A percentile compares a stretch with the other conserved stretches of the same genome.
These are phyloP conservation scores for Chymomyza procnemis DNA, from an alignment of 2,888 invertebrate genomes.

Conservation along the genomic window DNA sequence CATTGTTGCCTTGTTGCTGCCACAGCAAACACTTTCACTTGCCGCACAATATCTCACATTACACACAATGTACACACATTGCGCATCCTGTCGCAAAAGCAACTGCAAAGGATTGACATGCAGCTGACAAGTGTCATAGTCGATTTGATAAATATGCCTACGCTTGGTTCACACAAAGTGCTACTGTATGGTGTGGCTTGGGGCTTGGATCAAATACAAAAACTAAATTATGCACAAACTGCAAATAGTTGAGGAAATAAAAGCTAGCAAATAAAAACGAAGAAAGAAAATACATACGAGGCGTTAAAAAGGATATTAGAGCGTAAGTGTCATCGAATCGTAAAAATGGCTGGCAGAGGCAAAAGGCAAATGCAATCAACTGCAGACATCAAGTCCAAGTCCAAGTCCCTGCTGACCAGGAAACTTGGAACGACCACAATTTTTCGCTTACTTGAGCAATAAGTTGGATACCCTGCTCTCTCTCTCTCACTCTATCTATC, in stretches of 20 bases:
- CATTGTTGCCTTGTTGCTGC: background rate
- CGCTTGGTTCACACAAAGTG: constrained; percentile 8
- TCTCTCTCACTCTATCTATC: no score
- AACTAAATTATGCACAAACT: constrained; percentile 52
- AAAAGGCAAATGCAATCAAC: constrained; percentile 63
- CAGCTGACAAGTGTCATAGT: constrained; percentile 60
- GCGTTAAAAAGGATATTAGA: constrained; percentile 68
- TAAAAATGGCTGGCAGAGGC: constrained; percentile 37
- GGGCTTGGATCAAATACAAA: no score
- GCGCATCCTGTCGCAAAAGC: constrained; percentile 48
- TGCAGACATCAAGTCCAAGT: constrained; percentile 52
- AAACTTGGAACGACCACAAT: constrained; percentile 7
- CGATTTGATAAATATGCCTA: constrained; percentile 31
- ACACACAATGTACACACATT: constrained; percentile 27
- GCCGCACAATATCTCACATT: constrained; percentile 52
- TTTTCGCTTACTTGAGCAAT: constrained; percentile 70
- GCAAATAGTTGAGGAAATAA: constrained; percentile 52
- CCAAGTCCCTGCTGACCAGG: background rate
- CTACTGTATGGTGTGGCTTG: background rate
- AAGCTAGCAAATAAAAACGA: constrained; percentile 32
- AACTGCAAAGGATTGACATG: constrained; percentile 64
- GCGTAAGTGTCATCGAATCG: constrained; percentile 65
- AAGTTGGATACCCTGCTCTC: constrained; percentile 35
- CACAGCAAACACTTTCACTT: constrained; percentile 60
- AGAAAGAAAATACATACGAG: background rate